These are phyloP conservation scores for Gasterosteus nipponicus DNA, from an alignment of 2,113 vertebrate genomes.

Conservation along the genomic window DNA sequence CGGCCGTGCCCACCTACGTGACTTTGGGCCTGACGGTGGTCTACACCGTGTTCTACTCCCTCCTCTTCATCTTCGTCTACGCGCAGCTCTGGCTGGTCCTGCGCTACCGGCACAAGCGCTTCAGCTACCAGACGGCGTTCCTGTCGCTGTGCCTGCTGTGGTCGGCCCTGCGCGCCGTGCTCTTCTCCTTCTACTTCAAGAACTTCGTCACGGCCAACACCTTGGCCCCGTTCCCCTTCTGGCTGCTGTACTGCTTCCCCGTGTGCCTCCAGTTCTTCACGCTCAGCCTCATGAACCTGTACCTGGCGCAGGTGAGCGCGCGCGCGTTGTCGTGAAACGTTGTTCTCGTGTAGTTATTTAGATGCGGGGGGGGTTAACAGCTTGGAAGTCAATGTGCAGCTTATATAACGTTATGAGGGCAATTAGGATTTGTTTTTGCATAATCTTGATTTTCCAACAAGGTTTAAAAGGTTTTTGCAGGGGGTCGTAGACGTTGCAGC, in stretches of 20 bases:
- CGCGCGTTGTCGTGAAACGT: too few species aligned
- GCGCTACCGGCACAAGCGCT: conserved; percentile 93
- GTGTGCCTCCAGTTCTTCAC: conserved; percentile 99
- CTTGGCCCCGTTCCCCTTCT: conserved; percentile 92
- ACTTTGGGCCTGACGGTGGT: conserved; percentile 92
- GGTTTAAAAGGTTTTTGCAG: background rate
- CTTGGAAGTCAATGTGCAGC: background rate
- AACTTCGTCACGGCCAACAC: conserved; percentile 93
- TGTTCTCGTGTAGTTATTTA: too few species aligned
- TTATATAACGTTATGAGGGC: too few species aligned
- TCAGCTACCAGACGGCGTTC: conserved; percentile 97
- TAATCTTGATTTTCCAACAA: background rate
- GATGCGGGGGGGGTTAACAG: background rate
- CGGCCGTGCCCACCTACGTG: conserved; percentile 90
- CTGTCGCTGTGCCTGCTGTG: conserved; percentile 97
- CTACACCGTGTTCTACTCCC: conserved; percentile 93
- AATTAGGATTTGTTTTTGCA: background rate
- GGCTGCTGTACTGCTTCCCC: conserved; percentile 97
- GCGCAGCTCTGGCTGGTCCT: conserved; percentile 95
- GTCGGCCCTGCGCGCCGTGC: conserved; percentile 93
- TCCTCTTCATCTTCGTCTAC: conserved; percentile 94
- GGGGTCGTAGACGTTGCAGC: background rate
- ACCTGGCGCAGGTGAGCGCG: conserved; percentile 92
- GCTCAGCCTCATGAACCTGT: conserved; percentile 95
- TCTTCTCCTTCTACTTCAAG: conserved; percentile 98